These are phyloP conservation scores for Pycnomerus fuliginosus DNA, from an alignment of 2,888 invertebrate species.

Conservation along the genomic window DNA sequence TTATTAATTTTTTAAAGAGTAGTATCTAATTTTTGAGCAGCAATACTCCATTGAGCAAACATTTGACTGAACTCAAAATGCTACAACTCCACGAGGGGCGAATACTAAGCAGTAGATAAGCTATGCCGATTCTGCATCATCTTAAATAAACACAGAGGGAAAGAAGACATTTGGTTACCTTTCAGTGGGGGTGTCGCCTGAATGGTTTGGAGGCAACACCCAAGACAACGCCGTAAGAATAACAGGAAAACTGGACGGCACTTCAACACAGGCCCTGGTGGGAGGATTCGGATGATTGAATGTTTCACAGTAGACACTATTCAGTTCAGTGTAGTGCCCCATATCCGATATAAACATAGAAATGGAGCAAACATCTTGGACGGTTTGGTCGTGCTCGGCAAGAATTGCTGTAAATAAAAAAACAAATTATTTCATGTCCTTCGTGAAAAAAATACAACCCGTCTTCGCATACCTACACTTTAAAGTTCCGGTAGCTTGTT, in stretches of 20 bases:
- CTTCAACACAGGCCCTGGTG: conserved; percentile 79
- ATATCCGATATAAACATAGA: conserved; percentile 84
- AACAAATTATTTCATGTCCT: too few species aligned
- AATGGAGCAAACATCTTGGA: conserved; percentile 75
- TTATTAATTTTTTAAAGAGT: too few species aligned
- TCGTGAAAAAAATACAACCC: too few species aligned
- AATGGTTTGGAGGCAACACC: conserved; percentile 38
- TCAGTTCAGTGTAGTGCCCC: conserved; percentile 74
- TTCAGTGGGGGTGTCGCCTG: conserved; percentile 39
- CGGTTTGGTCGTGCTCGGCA: conserved; percentile 50
- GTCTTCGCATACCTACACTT: conserved; percentile 75
- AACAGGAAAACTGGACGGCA: conserved; percentile 70
- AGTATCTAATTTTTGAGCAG: too few species aligned
- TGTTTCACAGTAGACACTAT: conserved; percentile 72
- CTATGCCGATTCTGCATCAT: too few species aligned
- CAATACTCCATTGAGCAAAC: too few species aligned
- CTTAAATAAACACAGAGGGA: too few species aligned
- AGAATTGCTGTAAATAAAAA: conserved; percentile 32
- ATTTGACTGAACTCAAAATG: too few species aligned
- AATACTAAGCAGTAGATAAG: too few species aligned
- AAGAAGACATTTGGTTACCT: conserved; percentile 34
- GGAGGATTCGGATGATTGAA: conserved; percentile 81
- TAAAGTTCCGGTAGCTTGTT: conserved; percentile 73
- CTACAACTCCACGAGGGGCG: too few species aligned
- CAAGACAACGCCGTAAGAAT: conserved; percentile 75